Base-by-base conservation (phyloP, 2,888 invertebrate species). In the Spialia ferax region DNA sequence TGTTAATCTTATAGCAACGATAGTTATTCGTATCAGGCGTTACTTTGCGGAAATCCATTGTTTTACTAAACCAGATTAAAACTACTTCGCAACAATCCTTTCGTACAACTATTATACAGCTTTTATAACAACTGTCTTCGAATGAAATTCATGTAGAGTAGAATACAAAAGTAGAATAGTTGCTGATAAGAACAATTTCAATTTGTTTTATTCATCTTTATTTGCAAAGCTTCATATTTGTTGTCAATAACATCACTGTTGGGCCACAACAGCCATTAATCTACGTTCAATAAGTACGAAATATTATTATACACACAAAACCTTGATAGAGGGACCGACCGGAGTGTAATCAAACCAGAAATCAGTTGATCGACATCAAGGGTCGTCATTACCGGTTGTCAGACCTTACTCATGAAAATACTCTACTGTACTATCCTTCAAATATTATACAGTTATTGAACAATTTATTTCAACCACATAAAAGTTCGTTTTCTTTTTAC, bases 361-460 rank as follows among this genome's bases (percentile, higher is more conserved):
- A 26, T 26, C 54, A 26, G 22, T 50, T 11, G 22, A 22, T 26
- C 54, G 54, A 26, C 54, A 22, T 50, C 50, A 50, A 50, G 22
- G 50, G 54, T 54, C 26, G 29, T 29, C 48, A 29, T 60, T 60
- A 60, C 48, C 60, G 48, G 60, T 45, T 60, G 45, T 48, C 60
- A 45, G 15, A 48, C 48, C 60, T 29, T 60, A 18, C 11, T 60
- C 45, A 60, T 57, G 38, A 32, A 26, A 60, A 56, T 15, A 56
- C 26, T n/a, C n/a, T n/a, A n/a, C n/a, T n/a, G n/a, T n/a, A n/a
- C n/a, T n/a, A n/a, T n/a, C n/a, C n/a, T n/a, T n/a, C n/a, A n/a
- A n/a, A n/a, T n/a, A n/a, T n/a, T n/a, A n/a, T 13, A 35, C 13
- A 10, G 11, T 13, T 13, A 35, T 13, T 13, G 3, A 2, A 35